Evolutionary conservation across 2,113 vertebrate genomes (phyloP), one percentile per base, ranked within the genome.

Genomic region (Acrocephalus arundinaceus): DNA sequence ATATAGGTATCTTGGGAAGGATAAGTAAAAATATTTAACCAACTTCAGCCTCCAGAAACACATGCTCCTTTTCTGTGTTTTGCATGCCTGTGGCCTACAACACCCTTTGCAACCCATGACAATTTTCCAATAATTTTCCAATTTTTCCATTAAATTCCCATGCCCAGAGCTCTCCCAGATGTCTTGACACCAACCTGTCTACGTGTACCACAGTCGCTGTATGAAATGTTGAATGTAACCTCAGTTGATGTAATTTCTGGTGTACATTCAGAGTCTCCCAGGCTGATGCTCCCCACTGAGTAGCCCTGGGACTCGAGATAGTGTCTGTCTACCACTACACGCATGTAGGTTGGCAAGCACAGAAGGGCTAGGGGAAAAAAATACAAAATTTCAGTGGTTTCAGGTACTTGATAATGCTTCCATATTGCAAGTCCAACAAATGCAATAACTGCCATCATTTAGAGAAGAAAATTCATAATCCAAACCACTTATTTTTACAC

Each of bases 251-350:
- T 97, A 58, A 97, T 90, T 37, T 8, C 61, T 81, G 97, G 94
- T 65, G 3, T 78, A 35, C 98, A 98, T 0, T 9, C 10, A 70
- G 73, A 58, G 65, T 82, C 68, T 31, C 72, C 37, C 85, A 98
- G 85, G 80, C 22, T 71, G n/a, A 97, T 61, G 55, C 70, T 87
- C 6, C 2, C 8, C 62, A 90, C 49, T 12, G 73, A 66, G 49
- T 97, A 98, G 68, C 97, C 96, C 78, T 94, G 67, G 43, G 89
- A 83, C 22, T 94, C 45, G 24, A 98, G 92, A n/a, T 97, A 98
- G 16, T 1, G 6, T 49, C 59, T 97, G 57, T 89, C 90, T 68
- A 98, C 41, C 2, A 11, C 76, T 73, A 95, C 97, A 4, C 6
- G 63, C 98, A 98, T 98, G 72, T 94, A 54, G 37, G 85, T 54